These are phyloP conservation scores for Porites evermanni DNA, from an alignment of 92 coral and sea anemone species.

Conservation along the genomic window DNA sequence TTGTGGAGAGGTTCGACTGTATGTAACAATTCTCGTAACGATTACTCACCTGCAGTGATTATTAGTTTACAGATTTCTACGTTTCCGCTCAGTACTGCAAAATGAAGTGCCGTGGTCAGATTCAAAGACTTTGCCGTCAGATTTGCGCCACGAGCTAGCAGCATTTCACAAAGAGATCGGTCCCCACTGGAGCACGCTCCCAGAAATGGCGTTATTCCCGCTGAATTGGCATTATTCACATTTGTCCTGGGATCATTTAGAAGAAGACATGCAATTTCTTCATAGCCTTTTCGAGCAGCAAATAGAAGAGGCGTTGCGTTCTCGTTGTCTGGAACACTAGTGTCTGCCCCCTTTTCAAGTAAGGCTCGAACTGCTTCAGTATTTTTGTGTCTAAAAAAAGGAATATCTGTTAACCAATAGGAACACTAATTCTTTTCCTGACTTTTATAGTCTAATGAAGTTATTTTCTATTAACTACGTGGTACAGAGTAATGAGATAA, in stretches of 20 bases:
- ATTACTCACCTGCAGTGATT: slow-evolving; percentile 62
- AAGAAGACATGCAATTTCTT: slow-evolving; percentile 51
- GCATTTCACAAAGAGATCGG: slow-evolving; percentile 53
- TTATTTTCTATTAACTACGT: too few relatives aligned
- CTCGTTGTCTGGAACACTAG: slow-evolving; percentile 39
- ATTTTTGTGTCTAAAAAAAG: slow-evolving; percentile 34
- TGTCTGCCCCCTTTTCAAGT: slow-evolving; percentile 63
- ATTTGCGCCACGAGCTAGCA: slow-evolving; percentile 59
- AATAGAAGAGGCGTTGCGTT: slow-evolving; percentile 56
- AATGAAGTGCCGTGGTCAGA: slow-evolving; percentile 66
- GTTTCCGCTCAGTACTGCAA: slow-evolving; percentile 62
- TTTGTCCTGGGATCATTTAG: slow-evolving; percentile 26
- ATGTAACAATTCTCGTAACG: too few relatives aligned
- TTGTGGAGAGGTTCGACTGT: too few relatives aligned
- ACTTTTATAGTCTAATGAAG: too few relatives aligned
- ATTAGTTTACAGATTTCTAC: slow-evolving; percentile 49
- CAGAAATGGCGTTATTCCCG: slow-evolving; percentile 52
- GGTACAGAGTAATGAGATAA: too few relatives aligned
- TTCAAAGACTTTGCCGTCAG: slow-evolving; percentile 51
- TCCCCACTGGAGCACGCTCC: slow-evolving; percentile 64
- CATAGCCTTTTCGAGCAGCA: slow-evolving; percentile 65
- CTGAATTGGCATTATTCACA: slow-evolving; percentile 46
- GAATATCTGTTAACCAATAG: neutral
- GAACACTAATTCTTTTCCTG: neutral
- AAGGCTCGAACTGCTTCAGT: slow-evolving; percentile 43